Evolutionary conservation across 2,113 vertebrate species (phyloP), one percentile per base, ranked within the genome.

Genomic region (Vulpes lagopus): DNA sequence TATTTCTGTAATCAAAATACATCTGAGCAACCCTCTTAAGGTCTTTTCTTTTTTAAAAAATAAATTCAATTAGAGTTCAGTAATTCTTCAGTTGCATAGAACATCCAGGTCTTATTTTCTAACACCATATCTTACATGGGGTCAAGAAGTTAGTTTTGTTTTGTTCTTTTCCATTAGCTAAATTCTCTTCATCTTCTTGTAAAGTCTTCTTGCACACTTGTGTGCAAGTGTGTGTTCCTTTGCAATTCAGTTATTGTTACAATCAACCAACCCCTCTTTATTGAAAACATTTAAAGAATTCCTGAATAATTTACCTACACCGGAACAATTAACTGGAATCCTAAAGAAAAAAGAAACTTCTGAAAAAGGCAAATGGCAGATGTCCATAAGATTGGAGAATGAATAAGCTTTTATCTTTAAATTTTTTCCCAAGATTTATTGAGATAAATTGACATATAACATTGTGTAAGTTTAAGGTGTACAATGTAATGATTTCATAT

Each of bases 141-240:
- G 27, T 15, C 12, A 90, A 55, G 15, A 62, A 74, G 51, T 91
- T 76, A 53, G 27, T 59, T 59, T 59, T 59, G 57, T 59, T 25
- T 27, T 73, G 4, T 73, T 23, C 19, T 73, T 49, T 43, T 43
- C 43, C 43, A 23, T 32, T 79, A 32, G 11, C 38, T 73, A 32
- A 86, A 89, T 71, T 92, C 19, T 62, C 16, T 86, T 88, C 65
- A 78, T 82, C 53, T 82, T 95, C 55, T 94, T 53, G 5, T 43
- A 53, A 94, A 78, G 17, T 60, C 60, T 55, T 49, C 8, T 43
- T 43, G 43, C 43, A 43, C 43, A 43, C 43, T 43, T 43, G 43
- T 43, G 43, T 43, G 43, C 43, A 43, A 43, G 43, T 43, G 43
- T 43, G 43, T 57, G 11, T 65, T 73, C 64, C 55, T 96, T 51